Base-by-base conservation (phyloP, 2,113 vertebrate species). In the Vireo altiloquus region DNA sequence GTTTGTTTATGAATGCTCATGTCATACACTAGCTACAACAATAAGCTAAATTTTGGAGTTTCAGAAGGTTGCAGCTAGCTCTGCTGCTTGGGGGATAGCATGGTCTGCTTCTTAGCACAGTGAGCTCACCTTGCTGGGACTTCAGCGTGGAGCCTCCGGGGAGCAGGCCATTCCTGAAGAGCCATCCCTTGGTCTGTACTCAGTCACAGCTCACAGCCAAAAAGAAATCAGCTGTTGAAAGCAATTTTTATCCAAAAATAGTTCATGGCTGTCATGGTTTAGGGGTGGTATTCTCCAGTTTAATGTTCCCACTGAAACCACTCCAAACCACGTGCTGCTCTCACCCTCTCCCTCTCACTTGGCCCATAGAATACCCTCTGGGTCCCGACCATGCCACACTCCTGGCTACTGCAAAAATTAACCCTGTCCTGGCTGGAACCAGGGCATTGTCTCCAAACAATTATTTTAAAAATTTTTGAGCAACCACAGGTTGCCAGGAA, bases 141-240 rank as follows among this genome's bases (percentile, higher is more conserved):
- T 11, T 46, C 42, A 30, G 27, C 1, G 1, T 7, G 31, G 16
- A 72, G n/a, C 17, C 39, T 37, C 17, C 13, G 44, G 44, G 23
- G 18, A 78, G 12, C 50, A n/a, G 60, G 6, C 12, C 8, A 6
- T 22, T 81, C 54, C 52, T 40, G 7, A 6, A 14, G 68, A 68
- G 35, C 33, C 0, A 0, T 15, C 9, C 6, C 33, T 49, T 28
- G 22, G 49, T 57, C 85, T 2, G 1, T 6, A 23, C 10, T 18
- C 46, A 56, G 47, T 69, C n/a, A n/a, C 49, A 78, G 13, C 20
- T 60, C 44, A 23, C 9, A 57, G n/a, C 7, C 1, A 1, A 72
- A 78, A 70, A 70, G 35, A 1, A 71, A 71, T 17, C 40, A 64
- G 24, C 11, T 59, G 8, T 28, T 49, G 25, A 72, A 65, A 44